A percentile compares a stretch with the other conserved stretches of the same genome.
Conservation (phyloP, 2,797 vertebrate species). For the Pseudotriccus pelzelni region DNA sequence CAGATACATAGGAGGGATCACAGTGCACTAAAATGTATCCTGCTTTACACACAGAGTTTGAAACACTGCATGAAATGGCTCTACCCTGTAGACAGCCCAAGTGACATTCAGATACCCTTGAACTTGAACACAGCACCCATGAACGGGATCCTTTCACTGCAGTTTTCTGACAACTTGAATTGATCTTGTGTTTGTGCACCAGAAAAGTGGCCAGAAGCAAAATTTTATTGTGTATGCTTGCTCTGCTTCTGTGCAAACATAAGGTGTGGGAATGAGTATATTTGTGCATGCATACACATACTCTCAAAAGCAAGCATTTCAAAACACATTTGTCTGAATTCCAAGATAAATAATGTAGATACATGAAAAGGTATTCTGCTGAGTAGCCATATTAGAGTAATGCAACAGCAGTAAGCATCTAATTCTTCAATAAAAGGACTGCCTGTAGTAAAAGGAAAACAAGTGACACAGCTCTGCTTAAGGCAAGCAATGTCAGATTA, state of each 20-base stretch:
- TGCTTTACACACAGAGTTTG: not conserved
- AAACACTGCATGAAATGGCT: not conserved
- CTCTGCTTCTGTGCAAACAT: not conserved
- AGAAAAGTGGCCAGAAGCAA: not conserved
- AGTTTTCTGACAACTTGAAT: not conserved
- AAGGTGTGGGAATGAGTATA: rapidly evolving
- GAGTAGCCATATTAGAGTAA: not conserved
- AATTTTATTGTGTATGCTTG: not conserved
- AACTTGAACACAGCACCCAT: not conserved
- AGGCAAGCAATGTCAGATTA: not conserved
- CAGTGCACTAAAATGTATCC: not conserved
- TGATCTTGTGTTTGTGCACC: not conserved
- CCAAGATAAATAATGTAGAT: not conserved
- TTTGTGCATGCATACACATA: not conserved
- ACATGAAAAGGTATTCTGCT: not conserved
- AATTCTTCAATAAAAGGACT: not conserved
- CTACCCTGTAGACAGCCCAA: not conserved
- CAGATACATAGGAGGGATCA: not conserved
- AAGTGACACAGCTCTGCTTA: not conserved
- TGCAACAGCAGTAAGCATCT: not conserved
- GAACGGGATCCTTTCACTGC: not conserved
- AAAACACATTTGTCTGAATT: not conserved
- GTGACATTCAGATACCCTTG: not conserved
- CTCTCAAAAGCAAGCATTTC: rapidly evolving
- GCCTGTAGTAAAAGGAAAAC: not conserved